phyloP scores from a whole-genome alignment of 2,797 vertebrate species.

The Peromyscus eremicus region DNA sequence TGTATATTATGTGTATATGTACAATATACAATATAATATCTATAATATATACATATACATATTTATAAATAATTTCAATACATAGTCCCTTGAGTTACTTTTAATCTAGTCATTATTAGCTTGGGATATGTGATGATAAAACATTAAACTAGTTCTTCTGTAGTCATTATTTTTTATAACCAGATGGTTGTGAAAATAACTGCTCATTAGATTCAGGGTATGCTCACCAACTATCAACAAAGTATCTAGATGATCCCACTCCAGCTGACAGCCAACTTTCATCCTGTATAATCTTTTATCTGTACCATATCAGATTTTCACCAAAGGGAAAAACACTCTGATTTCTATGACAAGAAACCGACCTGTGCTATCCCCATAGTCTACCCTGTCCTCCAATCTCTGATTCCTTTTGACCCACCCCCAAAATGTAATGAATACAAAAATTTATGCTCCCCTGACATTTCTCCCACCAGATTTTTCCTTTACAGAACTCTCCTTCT shows the following conservation, averaged over 20 bases:
- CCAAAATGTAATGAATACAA: background rate
- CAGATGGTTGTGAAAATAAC: background rate
- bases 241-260: background rate
- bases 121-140: background rate
- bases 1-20: too few species aligned
- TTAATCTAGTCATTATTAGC: conserved; percentile 27
- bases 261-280: background rate
- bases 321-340: background rate
- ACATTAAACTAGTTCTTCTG: conserved; percentile 24
- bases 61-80: background rate
- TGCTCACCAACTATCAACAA: background rate
- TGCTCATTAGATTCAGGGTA: background rate
- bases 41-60: too few species aligned
- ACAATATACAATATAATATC: too few species aligned
- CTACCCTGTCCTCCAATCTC: background rate
- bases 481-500: background rate
- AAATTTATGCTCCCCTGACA: background rate
- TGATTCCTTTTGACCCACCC: background rate
- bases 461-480: background rate
- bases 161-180: background rate
- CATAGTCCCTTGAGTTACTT: background rate
- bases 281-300: background rate
- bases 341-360: background rate
- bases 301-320: background rate
- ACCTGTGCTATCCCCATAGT: background rate